These are phyloP conservation scores for Babyrousa celebensis DNA, from an alignment of 2,797 vertebrate species.

Conservation along the genomic window DNA sequence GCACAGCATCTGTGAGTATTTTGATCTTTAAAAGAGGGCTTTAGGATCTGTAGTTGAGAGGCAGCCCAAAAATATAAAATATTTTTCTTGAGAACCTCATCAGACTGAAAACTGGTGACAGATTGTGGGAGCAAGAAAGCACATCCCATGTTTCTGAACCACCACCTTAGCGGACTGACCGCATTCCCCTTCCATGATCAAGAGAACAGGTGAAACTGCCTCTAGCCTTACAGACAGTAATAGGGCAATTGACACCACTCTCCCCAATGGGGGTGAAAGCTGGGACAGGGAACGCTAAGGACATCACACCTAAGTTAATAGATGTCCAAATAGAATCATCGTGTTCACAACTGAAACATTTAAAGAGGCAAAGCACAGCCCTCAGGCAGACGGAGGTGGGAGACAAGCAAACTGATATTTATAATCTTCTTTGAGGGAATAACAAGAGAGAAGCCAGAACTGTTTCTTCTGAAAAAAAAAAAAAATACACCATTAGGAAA, in stretches of 20 bases:
- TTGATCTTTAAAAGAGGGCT: constrained; percentile 64
- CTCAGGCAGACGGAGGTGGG: constrained; percentile 7
- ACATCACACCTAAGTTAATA: constrained; percentile 32
- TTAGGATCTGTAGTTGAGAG: constrained; percentile 24
- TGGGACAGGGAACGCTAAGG: background rate
- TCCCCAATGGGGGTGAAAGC: background rate
- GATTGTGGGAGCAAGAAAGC: constrained; percentile 1
- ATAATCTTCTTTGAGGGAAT: constrained; percentile 32
- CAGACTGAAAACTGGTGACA: constrained; percentile 43
- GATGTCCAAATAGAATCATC: constrained; percentile 31
- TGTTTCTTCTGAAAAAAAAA: background rate
- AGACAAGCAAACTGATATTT: constrained; percentile 56
- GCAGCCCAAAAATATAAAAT: constrained; percentile 47
- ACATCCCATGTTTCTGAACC: background rate
- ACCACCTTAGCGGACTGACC: background rate
- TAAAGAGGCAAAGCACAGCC: background rate
- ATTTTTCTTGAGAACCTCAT: constrained; percentile 66
- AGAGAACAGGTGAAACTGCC: background rate
- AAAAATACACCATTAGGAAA: background rate
- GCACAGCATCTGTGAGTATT: constrained; percentile 62
- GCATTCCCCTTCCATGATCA: background rate
- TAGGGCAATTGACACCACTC: background rate
- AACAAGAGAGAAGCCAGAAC: constrained; percentile 43
- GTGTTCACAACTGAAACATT: constrained; percentile 16
- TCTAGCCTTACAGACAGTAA: background rate